phyloP scores from a whole-genome alignment of 2,113 vertebrate genomes.

The Arizona elegans region DNA sequence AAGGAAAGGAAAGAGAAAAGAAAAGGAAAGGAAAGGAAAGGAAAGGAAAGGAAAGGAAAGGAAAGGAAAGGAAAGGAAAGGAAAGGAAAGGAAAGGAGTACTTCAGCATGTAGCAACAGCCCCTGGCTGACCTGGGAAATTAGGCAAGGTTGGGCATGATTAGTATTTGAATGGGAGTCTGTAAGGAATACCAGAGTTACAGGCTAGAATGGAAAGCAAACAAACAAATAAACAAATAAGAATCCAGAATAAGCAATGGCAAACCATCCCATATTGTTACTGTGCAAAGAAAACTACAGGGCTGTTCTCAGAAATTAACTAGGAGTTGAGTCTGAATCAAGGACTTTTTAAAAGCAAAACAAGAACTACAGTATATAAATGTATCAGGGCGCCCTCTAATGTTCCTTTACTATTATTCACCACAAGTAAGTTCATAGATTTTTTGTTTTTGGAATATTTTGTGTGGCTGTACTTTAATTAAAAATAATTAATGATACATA shows the following conservation, averaged over 20 bases:
- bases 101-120: neutral
- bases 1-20: too few species aligned
- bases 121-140: neutral
- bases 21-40: neutral
- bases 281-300: neutral
- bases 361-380: neutral
- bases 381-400: conserved; percentile 9
- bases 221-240: neutral
- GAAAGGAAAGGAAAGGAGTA: too few species aligned
- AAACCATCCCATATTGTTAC: neutral
- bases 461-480: neutral
- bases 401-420: neutral
- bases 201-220: neutral
- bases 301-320: neutral
- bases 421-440: neutral
- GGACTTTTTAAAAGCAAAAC: neutral
- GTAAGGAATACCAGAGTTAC: neutral
- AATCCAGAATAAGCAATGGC: neutral
- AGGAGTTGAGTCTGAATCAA: neutral
- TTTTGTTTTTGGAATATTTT: neutral
- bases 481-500: neutral
- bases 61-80: too few species aligned
- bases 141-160: neutral
- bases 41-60: neutral
- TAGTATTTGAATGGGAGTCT: neutral